These are phyloP conservation scores for Acrocephalus scirpaceus DNA, from an alignment of 2,797 vertebrate species.

Conservation along the genomic window DNA sequence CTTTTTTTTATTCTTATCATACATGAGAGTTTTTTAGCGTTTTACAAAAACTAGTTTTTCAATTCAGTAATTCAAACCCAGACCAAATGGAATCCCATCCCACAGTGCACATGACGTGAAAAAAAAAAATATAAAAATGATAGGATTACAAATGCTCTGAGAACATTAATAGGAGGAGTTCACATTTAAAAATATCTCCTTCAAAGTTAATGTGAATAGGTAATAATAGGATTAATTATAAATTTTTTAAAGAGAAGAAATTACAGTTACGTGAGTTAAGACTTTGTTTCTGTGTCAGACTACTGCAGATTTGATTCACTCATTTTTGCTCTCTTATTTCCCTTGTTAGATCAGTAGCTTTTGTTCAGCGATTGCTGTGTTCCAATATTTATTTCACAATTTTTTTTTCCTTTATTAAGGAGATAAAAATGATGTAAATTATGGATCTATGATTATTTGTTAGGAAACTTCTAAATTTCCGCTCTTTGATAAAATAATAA, in stretches of 20 bases:
- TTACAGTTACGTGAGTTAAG: not conserved
- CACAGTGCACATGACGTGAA: not conserved
- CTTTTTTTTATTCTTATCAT: not conserved
- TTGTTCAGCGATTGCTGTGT: not conserved
- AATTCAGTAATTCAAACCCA: not conserved
- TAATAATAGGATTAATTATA: not conserved
- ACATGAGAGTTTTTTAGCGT: not conserved
- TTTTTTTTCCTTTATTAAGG: not conserved
- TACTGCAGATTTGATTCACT: not conserved
- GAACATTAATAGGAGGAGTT: not conserved
- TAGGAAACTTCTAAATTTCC: not conserved
- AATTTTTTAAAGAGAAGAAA: not conserved
- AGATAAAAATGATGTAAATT: not conserved
- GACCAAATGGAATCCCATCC: not conserved
- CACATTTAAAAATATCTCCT: not conserved
- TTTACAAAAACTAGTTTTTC: not conserved
- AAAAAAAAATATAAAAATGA: not conserved
- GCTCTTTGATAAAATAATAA: not conserved
- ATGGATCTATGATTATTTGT: not conserved
- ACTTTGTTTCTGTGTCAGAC: not conserved
- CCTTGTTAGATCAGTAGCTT: not conserved
- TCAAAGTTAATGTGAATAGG: not conserved
- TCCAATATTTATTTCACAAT: not conserved
- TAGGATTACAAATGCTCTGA: not conserved
- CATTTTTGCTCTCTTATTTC: not conserved